Base-by-base conservation (phyloP, 1,140 invertebrate species). In the Atta texana region DNA sequence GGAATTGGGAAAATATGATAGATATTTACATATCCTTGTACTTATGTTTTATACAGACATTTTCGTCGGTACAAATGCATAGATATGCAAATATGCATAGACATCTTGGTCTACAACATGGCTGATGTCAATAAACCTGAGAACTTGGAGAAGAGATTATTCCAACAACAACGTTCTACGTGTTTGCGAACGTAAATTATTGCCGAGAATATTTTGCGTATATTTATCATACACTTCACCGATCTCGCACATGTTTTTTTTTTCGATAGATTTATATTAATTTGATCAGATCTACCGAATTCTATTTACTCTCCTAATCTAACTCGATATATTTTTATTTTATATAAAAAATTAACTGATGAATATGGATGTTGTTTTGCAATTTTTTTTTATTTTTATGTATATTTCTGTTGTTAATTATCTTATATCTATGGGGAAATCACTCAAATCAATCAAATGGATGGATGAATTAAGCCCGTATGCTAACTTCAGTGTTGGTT, bases 101-200 rank as follows among this genome's bases (percentile, higher is more conserved):
- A 84, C 80, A 61, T 84, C 80, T 75, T 61, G 55, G 69, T 71
- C 64, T 75, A 61, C 80, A 75, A 61, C 55, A 7, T 34, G 69
- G 49, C 39, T 75, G 80, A 84, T 75, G 80, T 84, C 80, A 84
- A 84, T 84, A 84, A 84, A 84, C 69, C 39, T 57, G 55, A 75
- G 69, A 84, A 74, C 80, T 82, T 39, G 68, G 78, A 21, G 55
- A 75, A 57, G 80, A 61, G 69, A 84, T 84, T 84, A 84, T 75
- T 61, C 55, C 57, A 84, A 49, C 80, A 84, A 75, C 80, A 82
- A 84, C 69, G 34, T 61, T 24, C 80, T 8, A 16, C 14, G 77
- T 84, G n/a, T 74, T 82, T 61, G 69, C 72, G n/a, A 84, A 84
- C 69, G 69, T 51, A 74, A 84, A 57, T 74, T 84, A 84, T 84